These are phyloP conservation scores for Chelonus formosanus DNA, from an alignment of 2,888 invertebrate species.

Conservation along the genomic window DNA sequence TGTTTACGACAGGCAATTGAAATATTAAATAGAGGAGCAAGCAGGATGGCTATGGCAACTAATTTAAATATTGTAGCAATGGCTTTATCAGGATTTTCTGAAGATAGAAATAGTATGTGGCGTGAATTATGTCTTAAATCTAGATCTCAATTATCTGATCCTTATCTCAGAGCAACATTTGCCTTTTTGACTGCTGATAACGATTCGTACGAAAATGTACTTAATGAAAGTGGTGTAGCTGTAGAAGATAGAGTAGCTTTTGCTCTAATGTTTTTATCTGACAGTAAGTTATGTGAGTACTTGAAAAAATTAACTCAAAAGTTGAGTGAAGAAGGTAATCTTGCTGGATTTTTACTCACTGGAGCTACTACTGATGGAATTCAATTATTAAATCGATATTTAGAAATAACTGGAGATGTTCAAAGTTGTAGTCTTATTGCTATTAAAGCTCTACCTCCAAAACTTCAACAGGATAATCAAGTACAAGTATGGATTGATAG, in stretches of 20 bases:
- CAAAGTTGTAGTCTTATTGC: constrained; percentile 87
- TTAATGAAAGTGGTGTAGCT: constrained; percentile 84
- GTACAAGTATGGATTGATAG: constrained; percentile 79
- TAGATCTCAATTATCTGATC: constrained; percentile 83
- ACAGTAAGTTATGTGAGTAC: constrained; percentile 81
- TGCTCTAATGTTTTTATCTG: constrained; percentile 86
- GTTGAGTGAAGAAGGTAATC: constrained; percentile 79
- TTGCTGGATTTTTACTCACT: constrained; percentile 86
- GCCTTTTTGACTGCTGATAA: constrained; percentile 86
- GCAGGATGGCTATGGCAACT: constrained; percentile 58
- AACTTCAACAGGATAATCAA: constrained; percentile 71
- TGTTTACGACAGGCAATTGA: constrained; percentile 85
- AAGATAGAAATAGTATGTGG: constrained; percentile 84
- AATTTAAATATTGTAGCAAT: constrained; percentile 76
- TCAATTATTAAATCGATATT: constrained; percentile 83
- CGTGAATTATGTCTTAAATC: constrained; percentile 77
- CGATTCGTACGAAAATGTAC: constrained; percentile 78
- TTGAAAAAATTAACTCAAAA: constrained; percentile 75
- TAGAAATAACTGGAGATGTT: constrained; percentile 88
- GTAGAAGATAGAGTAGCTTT: constrained; percentile 92
- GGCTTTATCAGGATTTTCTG: constrained; percentile 86
- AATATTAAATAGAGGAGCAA: constrained; percentile 80
- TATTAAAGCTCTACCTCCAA: constrained; percentile 79
- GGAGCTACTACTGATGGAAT: constrained; percentile 80
- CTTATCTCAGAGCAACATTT: constrained; percentile 90